phyloP scores from a whole-genome alignment of 1,140 invertebrate genomes.

The Drosophila bifasciata region DNA sequence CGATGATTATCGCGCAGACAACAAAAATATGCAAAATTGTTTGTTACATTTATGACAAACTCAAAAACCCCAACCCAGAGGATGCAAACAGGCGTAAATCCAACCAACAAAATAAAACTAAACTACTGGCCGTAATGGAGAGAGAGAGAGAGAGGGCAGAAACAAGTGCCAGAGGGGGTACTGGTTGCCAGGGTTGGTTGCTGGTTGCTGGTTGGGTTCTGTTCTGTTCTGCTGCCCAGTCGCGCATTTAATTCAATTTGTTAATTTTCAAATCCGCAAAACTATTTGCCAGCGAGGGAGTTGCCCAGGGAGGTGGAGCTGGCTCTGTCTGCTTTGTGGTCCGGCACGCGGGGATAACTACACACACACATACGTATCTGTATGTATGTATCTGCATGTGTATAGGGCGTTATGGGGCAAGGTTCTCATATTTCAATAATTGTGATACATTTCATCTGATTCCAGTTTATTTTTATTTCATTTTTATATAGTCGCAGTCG shows the following conservation, averaged over 20 bases:
- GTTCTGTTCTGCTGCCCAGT: conserved; percentile 39
- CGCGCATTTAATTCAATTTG: conserved; percentile 81
- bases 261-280: conserved; percentile 82
- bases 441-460: conserved; percentile 75
- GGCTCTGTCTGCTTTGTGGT: conserved; percentile 64
- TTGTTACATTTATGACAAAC: conserved; percentile 52
- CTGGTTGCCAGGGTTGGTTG: conserved; percentile 20
- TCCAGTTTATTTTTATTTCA: conserved; percentile 65
- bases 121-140: conserved; percentile 7
- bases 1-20: conserved; percentile 55
- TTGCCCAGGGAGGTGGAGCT: conserved; percentile 17
- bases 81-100: conserved; percentile 41
- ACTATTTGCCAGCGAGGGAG: conserved; percentile 68
- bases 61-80: conserved; percentile 21
- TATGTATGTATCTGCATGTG: conserved; percentile 11
- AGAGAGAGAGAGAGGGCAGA: neutral
- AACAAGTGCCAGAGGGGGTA: neutral
- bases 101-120: conserved; percentile 45
- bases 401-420: conserved; percentile 9
- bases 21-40: conserved; percentile 68
- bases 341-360: conserved; percentile 29
- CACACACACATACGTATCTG: neutral
- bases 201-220: conserved; percentile 1
- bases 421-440: conserved; percentile 79
- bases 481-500: conserved; percentile 28